Evolutionary conservation across 2,888 invertebrate species (phyloP), one percentile per base, ranked within the genome.

Genomic region (Margaritifera margaritifera): DNA sequence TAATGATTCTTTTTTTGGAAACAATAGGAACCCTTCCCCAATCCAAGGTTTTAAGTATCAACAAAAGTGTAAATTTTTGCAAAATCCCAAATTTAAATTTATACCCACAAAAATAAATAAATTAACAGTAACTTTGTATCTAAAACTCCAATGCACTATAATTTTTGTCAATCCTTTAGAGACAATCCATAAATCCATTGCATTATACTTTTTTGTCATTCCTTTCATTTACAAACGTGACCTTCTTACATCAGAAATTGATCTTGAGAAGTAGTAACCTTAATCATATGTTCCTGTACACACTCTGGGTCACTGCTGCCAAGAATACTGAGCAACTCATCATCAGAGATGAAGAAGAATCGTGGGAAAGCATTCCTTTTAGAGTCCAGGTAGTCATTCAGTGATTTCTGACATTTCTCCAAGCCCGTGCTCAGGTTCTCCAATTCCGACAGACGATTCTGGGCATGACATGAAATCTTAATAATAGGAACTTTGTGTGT

Each of bases 261-360:
- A 31, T 65, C 18, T 66, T 8, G 15, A 20, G 8, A 57, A n/a
- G 15, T 51, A 24, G 72, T 70, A 88, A 94, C 94, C 92, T 97
- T 97, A 66, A 96, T 95, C 92, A 97, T 95, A 86, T 97, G 96
- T 84, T 96, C 95, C 89, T 97, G 97, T 15, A 97, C 95, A 82
- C 94, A 94, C 65, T 92, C 92, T 18, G 95, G 94, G 75, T 95
- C 94, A 78, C 94, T 95, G 87, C 95, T 96, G 20, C 97, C 97
- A 64, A 97, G 92, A 81, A 97, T 95, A 3, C 95, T 94, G 11
- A 98, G 92, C 78, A 97, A 89, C 89, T 97, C 97, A 85, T 97
- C 96, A 50, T 97, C 97, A 4, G 97, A 97, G 86, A 97, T 95
- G 90, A 97, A 97, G 91, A 95, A 97, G 90, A 97, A 97, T 64